Evolutionary conservation across 2,888 invertebrate genomes (phyloP).

Genomic region (Tuta absoluta): DNA sequence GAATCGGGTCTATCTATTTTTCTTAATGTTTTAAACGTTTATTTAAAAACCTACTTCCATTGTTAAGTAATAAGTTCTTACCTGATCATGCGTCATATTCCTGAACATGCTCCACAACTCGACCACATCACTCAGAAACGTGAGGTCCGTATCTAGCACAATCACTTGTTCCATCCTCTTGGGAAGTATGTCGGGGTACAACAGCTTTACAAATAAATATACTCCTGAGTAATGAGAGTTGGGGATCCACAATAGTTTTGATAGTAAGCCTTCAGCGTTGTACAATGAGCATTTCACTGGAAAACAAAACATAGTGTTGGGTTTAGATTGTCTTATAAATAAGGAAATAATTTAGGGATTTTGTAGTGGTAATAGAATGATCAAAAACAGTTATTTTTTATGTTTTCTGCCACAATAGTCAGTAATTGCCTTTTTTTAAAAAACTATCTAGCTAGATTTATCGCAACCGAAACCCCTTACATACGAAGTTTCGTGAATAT

Average conservation of each 20-base stretch:
- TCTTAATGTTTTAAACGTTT: no score
- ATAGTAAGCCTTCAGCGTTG: constrained; percentile 56
- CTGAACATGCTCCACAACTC: constrained; percentile 90
- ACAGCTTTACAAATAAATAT: constrained; percentile 90
- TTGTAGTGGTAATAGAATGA: no score
- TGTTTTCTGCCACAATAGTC: no score
- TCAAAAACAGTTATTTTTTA: no score
- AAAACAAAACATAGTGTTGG: constrained; percentile 35
- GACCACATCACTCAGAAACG: constrained; percentile 89
- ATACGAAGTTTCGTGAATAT: no score
- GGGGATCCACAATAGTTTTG: constrained; percentile 91
- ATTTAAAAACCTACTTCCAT: no score
- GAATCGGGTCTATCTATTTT: no score
- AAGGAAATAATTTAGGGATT: no score
- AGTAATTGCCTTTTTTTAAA: no score
- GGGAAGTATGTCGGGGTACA: constrained; percentile 89
- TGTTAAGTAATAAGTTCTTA: no score
- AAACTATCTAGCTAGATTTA: no score
- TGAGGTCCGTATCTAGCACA: constrained; percentile 93
- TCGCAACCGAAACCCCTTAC: no score
- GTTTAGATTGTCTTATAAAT: background rate
- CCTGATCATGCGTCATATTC: constrained; percentile 86
- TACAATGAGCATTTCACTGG: constrained; percentile 71
- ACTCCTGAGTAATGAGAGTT: constrained; percentile 96
- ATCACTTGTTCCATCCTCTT: constrained; percentile 85